Conservation (phyloP, 2,888 invertebrate species). For the Ormyrus labotus region DNA sequence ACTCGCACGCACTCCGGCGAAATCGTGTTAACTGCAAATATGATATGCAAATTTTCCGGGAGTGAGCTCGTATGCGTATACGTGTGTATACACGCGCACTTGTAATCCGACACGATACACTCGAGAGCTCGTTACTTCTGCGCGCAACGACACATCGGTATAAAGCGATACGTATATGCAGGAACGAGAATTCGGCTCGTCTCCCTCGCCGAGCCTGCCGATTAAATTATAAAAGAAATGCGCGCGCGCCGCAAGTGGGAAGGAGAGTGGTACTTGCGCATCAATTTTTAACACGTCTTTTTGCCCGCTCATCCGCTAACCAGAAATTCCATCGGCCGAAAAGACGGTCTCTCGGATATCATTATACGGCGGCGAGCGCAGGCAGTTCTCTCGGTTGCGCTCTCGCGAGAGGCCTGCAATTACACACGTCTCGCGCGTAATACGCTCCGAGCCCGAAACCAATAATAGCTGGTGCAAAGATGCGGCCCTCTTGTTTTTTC, state of each 20-base stretch:
- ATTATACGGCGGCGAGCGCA: neutral
- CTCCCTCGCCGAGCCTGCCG: neutral
- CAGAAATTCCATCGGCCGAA: slow-evolving; percentile 26
- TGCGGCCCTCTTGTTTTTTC: slow-evolving; percentile 21
- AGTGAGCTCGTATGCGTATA: neutral
- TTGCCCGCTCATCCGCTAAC: neutral
- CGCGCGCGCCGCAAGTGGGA: neutral
- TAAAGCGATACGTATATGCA: neutral
- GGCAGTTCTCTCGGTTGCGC: slow-evolving; percentile 8
- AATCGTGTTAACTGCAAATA: slow-evolving; percentile 50
- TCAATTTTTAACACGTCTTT: slow-evolving; percentile 24
- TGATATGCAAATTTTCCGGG: slow-evolving; percentile 51
- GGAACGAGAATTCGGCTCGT: neutral
- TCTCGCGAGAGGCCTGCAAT: slow-evolving; percentile 31
- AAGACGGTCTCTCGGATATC: slow-evolving; percentile 29
- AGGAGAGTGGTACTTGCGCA: neutral
- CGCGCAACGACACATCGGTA: neutral
- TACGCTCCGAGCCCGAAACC: slow-evolving; percentile 40
- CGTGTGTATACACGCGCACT: neutral
- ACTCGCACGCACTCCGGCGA: slow-evolving; percentile 11
- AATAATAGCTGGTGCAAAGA: slow-evolving; percentile 44
- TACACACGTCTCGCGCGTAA: slow-evolving; percentile 50
- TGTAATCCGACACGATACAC: slow-evolving; percentile 17
- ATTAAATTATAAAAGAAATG: slow-evolving; percentile 47
- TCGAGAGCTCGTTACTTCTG: slow-evolving; percentile 11